Conservation (phyloP, 2,888 invertebrate species). For the Thelaira solivaga region DNA sequence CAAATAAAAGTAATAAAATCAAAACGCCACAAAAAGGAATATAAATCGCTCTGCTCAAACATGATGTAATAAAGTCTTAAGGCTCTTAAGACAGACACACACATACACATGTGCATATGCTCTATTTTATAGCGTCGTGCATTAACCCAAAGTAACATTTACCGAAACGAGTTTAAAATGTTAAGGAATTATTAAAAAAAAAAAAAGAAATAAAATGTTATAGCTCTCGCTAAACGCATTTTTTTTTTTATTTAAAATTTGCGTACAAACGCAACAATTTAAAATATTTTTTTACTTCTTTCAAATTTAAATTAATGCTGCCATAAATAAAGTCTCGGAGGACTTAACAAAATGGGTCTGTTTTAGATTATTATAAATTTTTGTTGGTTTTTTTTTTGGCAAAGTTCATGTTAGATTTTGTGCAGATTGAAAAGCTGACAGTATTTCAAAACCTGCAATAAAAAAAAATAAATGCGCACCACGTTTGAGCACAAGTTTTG, state of each 20-base stretch:
- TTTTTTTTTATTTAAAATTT: constrained; percentile 43
- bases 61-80: constrained; percentile 59
- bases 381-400: constrained; percentile 10
- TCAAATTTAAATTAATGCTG: constrained; percentile 16
- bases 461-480: constrained; percentile 2
- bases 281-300: constrained; percentile 12
- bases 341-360: constrained; percentile 27
- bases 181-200: neutral
- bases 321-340: constrained; percentile 49
- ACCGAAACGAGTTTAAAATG: constrained; percentile 37
- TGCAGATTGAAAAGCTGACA: constrained; percentile 44
- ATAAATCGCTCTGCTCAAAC: neutral
- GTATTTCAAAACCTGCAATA: neutral
- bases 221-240: constrained; percentile 52
- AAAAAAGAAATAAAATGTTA: neutral
- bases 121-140: constrained; percentile 42
- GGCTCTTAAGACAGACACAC: constrained; percentile 20
- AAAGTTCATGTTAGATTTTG: constrained; percentile 22
- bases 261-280: constrained; percentile 56
- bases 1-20: neutral
- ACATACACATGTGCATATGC: constrained; percentile 32
- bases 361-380: too few relatives aligned
- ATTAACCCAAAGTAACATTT: constrained; percentile 13
- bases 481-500: constrained; percentile 40
- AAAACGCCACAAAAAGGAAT: constrained; percentile 8